Conservation (phyloP, 2,113 vertebrate genomes). For the Labeo catla region DNA sequence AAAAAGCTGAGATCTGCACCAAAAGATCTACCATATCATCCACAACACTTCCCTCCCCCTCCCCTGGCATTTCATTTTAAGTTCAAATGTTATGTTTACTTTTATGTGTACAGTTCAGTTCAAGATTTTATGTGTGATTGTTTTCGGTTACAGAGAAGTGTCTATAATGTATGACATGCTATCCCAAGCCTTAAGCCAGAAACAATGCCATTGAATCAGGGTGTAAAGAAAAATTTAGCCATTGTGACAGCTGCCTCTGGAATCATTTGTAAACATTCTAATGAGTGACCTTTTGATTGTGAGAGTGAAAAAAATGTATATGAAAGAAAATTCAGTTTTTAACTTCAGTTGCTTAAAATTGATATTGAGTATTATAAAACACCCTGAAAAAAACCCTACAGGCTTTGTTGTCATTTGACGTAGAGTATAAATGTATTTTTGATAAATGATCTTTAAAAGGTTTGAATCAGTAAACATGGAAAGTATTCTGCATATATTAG, state of each 20-base stretch:
- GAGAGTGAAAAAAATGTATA: constrained; percentile 22
- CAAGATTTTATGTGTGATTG: constrained; percentile 45
- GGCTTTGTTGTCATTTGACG: background rate
- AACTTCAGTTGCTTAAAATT: constrained; percentile 28
- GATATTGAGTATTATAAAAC: constrained; percentile 42
- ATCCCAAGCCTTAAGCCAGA: constrained; percentile 53
- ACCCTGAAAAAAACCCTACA: constrained; percentile 3
- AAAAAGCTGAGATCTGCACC: background rate
- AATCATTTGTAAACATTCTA: constrained; percentile 16
- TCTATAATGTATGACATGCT: constrained; percentile 24
- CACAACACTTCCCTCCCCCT: background rate
- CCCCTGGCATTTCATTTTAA: constrained; percentile 5
- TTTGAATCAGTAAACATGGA: background rate
- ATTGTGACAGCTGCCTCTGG: constrained; percentile 10
- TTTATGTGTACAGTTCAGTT: constrained; percentile 58
- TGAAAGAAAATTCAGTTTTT: constrained; percentile 40
- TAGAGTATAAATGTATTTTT: background rate
- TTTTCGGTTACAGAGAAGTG: constrained; percentile 31
- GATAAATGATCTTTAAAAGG: background rate
- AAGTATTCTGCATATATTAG: background rate
- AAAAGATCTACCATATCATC: background rate
- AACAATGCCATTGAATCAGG: constrained; percentile 27
- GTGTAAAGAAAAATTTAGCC: constrained; percentile 7
- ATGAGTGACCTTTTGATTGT: constrained; percentile 39
- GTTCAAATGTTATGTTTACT: constrained; percentile 18